Evolutionary conservation across 2,888 invertebrate species (phyloP).

Genomic region (Eulithis prunata): DNA sequence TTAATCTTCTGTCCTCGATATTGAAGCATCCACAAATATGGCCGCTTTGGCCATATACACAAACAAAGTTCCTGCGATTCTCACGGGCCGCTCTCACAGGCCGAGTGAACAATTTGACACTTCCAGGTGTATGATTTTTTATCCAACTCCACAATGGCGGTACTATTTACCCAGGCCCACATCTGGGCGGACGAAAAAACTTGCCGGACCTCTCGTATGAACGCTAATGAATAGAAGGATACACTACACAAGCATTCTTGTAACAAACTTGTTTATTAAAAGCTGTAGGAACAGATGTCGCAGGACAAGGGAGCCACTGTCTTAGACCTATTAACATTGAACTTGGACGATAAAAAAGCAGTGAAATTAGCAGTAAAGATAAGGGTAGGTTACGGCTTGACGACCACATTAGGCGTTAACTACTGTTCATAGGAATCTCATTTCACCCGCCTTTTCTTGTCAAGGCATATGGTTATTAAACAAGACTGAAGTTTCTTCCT

Average conservation of each 20-base stretch:
- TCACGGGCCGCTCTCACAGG: slow-evolving; percentile 74
- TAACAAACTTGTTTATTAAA: slow-evolving; percentile 70
- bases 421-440: slow-evolving; percentile 28
- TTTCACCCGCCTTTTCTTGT: slow-evolving; percentile 13
- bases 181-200: slow-evolving; percentile 81
- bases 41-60: slow-evolving; percentile 19
- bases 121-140: slow-evolving; percentile 83
- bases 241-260: slow-evolving; percentile 52
- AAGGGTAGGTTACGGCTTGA: slow-evolving; percentile 70
- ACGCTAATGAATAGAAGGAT: slow-evolving; percentile 72
- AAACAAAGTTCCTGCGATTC: slow-evolving; percentile 57
- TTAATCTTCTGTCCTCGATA: slow-evolving; percentile 7
- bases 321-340: slow-evolving; percentile 72
- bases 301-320: slow-evolving; percentile 66
- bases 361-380: slow-evolving; percentile 81
- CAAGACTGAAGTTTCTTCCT: not conserved
- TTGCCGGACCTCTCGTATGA: slow-evolving; percentile 78
- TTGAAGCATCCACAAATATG: slow-evolving; percentile 45
- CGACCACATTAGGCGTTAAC: slow-evolving; percentile 38
- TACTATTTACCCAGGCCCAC: slow-evolving; percentile 76
- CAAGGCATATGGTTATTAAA: slow-evolving; percentile 1
- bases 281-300: slow-evolving; percentile 64
- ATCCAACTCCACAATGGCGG: slow-evolving; percentile 68
- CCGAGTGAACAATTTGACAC: slow-evolving; percentile 83
- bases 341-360: slow-evolving; percentile 77